Base-by-base conservation (phyloP, 2,797 vertebrate genomes). In the Craterocephalus amniculus region DNA sequence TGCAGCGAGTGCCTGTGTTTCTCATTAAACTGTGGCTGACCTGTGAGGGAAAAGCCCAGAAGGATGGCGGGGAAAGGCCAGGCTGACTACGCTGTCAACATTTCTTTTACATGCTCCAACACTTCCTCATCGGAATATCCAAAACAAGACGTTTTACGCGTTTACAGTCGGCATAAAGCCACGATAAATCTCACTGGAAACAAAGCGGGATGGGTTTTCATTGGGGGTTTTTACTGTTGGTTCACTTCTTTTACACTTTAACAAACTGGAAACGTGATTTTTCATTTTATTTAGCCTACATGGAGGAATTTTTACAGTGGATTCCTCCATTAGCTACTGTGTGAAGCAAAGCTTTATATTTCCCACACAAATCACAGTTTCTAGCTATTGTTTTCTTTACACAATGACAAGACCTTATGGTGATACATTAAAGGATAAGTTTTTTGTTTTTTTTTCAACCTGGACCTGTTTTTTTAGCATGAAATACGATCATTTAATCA, bases 21-120 rank as follows among this genome's bases (percentile, higher is more conserved):
- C 65, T 79, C 89, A 68, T 91, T 87, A 90, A 90, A 83, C 89
- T 80, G 63, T n/a, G 1, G 11, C n/a, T 88, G 82, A 88, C 88
- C 87, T 70, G 35, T 13, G 4, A 58, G 49, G 24, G 12, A 48
- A 48, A 72, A 60, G 59, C 2, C 29, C 4, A 4, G 18, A 63
- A 55, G 35, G 16, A 27, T 7, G 2, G 31, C 9, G 70, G 9
- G 29, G 57, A 65, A 67, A 66, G 40, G 48, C 4, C 18, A 26
- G 29, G 55, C 29, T 51, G 27, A n/a, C 32, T 5, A 35, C 18
- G 0, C n/a, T 40, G 35, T 55, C 31, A 43, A 43, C 24, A 8
- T 70, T 58, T 34, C 32, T 74, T 79, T 67, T 22, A 32, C 66
- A n/a, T 29, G 40, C 22, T 31, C 49, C 22, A 59, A 35, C 48